Evolutionary conservation across 2,888 invertebrate genomes (phyloP).

Genomic region (Metalampra italica): DNA sequence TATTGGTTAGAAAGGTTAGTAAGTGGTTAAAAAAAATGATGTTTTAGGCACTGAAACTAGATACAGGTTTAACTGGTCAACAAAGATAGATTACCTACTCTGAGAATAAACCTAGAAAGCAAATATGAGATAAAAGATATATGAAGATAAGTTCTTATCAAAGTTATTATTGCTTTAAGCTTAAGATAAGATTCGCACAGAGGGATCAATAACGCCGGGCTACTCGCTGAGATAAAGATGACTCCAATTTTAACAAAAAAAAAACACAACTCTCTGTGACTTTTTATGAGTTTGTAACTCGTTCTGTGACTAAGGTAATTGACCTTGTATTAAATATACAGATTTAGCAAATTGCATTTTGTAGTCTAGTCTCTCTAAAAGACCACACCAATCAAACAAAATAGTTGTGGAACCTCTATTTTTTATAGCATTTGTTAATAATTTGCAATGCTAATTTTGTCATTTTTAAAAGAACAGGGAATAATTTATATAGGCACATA

Average conservation of each 20-base stretch:
- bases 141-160: slow-evolving; percentile 1
- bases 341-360: too few relatives aligned
- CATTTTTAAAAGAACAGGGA: not conserved
- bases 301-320: not conserved
- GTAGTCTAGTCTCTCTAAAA: too few relatives aligned
- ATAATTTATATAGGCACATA: not conserved
- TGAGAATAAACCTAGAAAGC: slow-evolving; percentile 1
- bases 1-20: too few relatives aligned
- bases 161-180: not conserved
- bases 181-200: not conserved
- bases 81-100: not conserved
- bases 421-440: not conserved
- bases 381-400: too few relatives aligned
- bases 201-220: not conserved
- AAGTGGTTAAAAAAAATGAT: too few relatives aligned
- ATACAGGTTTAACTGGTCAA: not conserved
- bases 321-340: not conserved
- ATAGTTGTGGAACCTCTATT: not conserved
- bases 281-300: not conserved
- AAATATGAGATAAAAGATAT: slow-evolving; percentile 1
- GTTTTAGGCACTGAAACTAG: too few relatives aligned
- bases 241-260: too few relatives aligned
- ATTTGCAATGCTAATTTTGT: not conserved
- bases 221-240: not conserved
- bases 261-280: too few relatives aligned